phyloP scores from a whole-genome alignment of 2,888 invertebrate species.

The Vesta saturnalis region DNA sequence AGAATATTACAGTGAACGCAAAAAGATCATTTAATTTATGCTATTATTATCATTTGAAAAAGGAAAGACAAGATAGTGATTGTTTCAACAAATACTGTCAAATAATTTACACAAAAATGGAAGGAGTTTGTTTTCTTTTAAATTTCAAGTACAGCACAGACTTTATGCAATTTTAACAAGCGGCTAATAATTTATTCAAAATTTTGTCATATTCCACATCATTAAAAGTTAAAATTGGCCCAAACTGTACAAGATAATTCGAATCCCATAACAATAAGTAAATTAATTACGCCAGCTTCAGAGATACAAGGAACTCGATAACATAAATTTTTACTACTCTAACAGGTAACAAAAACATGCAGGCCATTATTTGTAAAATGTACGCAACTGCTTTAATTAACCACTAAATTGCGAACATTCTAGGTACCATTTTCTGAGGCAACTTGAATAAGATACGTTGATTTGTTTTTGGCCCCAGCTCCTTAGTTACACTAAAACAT shows the following conservation, averaged over 20 bases:
- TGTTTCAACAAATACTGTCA: conserved; percentile 42
- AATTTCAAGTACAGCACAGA: too few relatives aligned
- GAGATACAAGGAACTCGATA: conserved; percentile 14
- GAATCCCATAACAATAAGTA: conserved; percentile 6
- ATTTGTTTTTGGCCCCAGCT: conserved; percentile 60
- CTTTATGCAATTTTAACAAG: conserved; percentile 21
- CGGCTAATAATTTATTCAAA: too few relatives aligned
- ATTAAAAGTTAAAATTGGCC: too few relatives aligned
- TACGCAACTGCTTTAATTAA: conserved; percentile 10
- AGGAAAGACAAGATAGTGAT: conserved; percentile 34
- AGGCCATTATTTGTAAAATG: conserved; percentile 34
- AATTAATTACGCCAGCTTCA: conserved; percentile 7
- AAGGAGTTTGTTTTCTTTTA: conserved; percentile 31
- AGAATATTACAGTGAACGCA: conserved; percentile 10
- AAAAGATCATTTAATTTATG: conserved; percentile 6
- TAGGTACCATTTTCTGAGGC: conserved; percentile 53
- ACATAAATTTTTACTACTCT: conserved; percentile 30
- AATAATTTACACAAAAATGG: conserved; percentile 37
- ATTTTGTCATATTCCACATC: too few relatives aligned
- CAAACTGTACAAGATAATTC: neutral
- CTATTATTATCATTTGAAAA: conserved; percentile 13
- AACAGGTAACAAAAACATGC: conserved; percentile 41
- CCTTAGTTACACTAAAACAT: conserved; percentile 44
- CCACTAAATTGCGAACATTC: conserved; percentile 23
- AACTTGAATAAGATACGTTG: conserved; percentile 59